A percentile compares a stretch with the other conserved stretches of the same genome.
These are phyloP conservation scores for Alosa sapidissima DNA, from an alignment of 2,797 vertebrate genomes.

Conservation along the genomic window DNA sequence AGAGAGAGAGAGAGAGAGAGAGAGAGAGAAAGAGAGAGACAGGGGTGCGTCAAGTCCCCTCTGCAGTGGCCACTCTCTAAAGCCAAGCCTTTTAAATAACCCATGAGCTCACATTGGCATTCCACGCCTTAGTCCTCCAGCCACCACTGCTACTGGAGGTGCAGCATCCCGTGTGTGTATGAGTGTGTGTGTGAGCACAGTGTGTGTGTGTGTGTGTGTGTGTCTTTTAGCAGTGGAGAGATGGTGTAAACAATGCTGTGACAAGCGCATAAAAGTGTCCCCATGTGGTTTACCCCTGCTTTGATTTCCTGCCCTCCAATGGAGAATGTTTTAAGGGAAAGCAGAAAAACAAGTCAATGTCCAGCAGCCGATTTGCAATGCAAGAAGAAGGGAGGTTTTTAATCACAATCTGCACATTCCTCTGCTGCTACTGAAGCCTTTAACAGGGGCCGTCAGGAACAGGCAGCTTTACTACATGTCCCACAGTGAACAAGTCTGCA, in stretches of 20 bases:
- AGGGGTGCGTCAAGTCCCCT: slow-evolving; percentile 21
- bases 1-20: background rate
- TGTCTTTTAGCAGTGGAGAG: background rate
- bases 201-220: slow-evolving; percentile 26
- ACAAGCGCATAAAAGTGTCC: background rate
- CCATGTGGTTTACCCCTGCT: background rate
- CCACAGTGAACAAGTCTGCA: background rate
- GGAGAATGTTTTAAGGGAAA: background rate
- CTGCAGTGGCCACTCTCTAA: background rate
- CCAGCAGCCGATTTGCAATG: background rate
- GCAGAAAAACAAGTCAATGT: background rate
- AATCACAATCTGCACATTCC: no score
- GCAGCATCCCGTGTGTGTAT: background rate
- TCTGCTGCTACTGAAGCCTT: no score
- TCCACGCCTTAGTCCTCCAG: background rate
- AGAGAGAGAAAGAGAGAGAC: background rate
- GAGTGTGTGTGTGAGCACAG: slow-evolving; percentile 10
- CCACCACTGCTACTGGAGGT: background rate
- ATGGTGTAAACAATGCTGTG: background rate
- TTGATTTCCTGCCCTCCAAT: background rate
- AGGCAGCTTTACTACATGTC: background rate
- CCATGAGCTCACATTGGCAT: slow-evolving; percentile 6
- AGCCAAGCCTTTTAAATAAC: slow-evolving; percentile 3
- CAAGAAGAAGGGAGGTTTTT: no score
- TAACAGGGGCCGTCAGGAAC: no score